Percentiles rank a stretch among this genome's conserved stretches.
phyloP scores from a whole-genome alignment of 2,797 vertebrate species.

The Helostoma temminkii region DNA sequence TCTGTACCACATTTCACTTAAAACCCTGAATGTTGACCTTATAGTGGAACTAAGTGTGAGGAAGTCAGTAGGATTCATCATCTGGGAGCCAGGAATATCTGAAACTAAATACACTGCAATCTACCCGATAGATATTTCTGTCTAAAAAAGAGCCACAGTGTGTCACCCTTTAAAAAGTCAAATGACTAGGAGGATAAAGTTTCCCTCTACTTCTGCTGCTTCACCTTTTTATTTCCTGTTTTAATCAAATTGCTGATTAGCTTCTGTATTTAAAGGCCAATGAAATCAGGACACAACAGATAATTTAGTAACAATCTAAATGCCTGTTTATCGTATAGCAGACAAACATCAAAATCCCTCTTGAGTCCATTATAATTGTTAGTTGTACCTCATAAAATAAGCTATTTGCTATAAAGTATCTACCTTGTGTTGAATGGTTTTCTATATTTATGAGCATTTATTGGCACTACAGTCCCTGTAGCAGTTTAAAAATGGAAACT shows the following conservation, averaged over 20 bases:
- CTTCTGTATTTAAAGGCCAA: slow-evolving; percentile 48
- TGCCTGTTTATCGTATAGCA: slow-evolving; percentile 1
- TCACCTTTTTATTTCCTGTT: slow-evolving; percentile 16
- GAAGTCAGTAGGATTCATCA: not conserved
- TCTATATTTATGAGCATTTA: slow-evolving; percentile 1
- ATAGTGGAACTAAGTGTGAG: too few relatives aligned
- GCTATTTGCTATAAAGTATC: too few relatives aligned
- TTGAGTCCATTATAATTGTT: slow-evolving; percentile 6
- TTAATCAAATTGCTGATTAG: slow-evolving; percentile 46
- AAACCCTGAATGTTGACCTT: too few relatives aligned
- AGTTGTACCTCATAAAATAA: not conserved
- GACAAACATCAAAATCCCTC: slow-evolving; percentile 1
- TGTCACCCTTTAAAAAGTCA: not conserved
- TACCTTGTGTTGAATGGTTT: not conserved
- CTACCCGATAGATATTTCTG: not conserved
- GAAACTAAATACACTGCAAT: not conserved
- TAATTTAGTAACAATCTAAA: slow-evolving; percentile 18
- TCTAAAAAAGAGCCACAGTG: not conserved
- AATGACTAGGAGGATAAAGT: not conserved
- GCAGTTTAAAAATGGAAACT: not conserved
- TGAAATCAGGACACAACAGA: slow-evolving; percentile 38
- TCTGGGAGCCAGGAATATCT: not conserved
- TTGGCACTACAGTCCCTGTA: not conserved
- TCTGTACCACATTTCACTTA: too few relatives aligned
- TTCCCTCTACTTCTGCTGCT: slow-evolving; percentile 15